Conservation (phyloP, 2,888 invertebrate species). For the Scaptodrosophila latifasciaeformis region DNA sequence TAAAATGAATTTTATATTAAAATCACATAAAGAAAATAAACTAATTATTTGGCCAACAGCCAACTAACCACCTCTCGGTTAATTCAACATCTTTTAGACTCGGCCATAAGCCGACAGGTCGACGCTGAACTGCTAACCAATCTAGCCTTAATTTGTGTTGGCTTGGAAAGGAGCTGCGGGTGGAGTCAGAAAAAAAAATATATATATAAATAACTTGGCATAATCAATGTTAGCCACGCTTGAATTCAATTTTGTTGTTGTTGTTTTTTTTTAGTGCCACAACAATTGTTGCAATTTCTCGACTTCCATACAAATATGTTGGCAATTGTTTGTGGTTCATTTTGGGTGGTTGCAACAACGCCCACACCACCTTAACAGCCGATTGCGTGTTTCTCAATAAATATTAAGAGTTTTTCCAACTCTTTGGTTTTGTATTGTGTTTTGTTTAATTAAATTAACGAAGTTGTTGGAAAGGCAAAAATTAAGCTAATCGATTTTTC, state of each 20-base stretch:
- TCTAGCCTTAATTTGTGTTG: no score
- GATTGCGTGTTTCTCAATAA: not conserved
- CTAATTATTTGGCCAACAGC: constrained; percentile 45
- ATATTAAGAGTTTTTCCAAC: not conserved
- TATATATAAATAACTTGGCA: constrained; percentile 31
- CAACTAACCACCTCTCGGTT: not conserved
- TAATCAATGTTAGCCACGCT: constrained; percentile 62
- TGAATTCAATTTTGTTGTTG: constrained; percentile 50
- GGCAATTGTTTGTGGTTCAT: not conserved
- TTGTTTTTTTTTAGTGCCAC: not conserved
- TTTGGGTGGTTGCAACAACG: constrained; percentile 2
- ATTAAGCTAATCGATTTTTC: no score
- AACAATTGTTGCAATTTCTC: not conserved
- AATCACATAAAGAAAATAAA: constrained; percentile 54
- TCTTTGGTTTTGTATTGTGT: no score
- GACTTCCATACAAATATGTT: not conserved
- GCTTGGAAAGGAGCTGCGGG: not conserved
- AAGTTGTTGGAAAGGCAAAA: no score
- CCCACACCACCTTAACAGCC: not conserved
- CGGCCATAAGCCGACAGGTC: constrained; percentile 6
- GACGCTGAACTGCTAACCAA: not conserved
- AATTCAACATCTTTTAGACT: not conserved
- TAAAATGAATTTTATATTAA: constrained; percentile 52
- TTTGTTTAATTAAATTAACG: no score
- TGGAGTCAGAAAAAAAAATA: not conserved